Base-by-base conservation (phyloP, 2,888 invertebrate species). In the Epinotia brunnichana region DNA sequence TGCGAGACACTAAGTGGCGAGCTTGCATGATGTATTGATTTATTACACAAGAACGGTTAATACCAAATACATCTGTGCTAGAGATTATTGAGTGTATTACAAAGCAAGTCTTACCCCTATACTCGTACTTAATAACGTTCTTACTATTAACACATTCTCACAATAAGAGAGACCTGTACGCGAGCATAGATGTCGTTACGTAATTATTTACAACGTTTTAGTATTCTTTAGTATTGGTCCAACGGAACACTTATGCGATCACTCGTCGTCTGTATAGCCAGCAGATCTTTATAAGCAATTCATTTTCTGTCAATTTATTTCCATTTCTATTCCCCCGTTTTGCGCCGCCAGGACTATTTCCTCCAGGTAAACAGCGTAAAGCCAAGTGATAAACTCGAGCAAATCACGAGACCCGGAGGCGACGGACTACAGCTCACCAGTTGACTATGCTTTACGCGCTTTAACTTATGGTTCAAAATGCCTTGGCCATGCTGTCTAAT, bases 391-490 rank as follows among this genome's bases (percentile, higher is more conserved):
- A 64, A 64, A 64, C 53, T 35, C 19, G 39, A 64, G 53, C 53
- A 64, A 64, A 64, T 64, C 63, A 53, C 53, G 53, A 64, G 53
- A 39, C 53, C 62, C 53, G 35, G 64, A 17, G 53, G 53, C 64
- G 53, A 35, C 63, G 17, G 19, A 29, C 19, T 35, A 11, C 63
- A 63, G 9, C 17, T n/a, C n/a, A 5, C 29, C 17, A 51, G 39
- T 39, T 2, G 0, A 35, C 11, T 59, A 24, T 13, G 35, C 51
- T 15, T 24, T 64, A 64, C 2, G n/a, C 24, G 0, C 21, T 56
- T 29, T 0, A 17, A 35, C 3, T 21, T 62, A 62, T 44, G 48
- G 56, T 57, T 7, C 48, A 61, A 44, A 70, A 63, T 62, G 39
- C 24, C 9, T 19, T 35, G 19, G 35, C 21, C 17, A 1, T 3